These are phyloP conservation scores for Momotus momota DNA, from an alignment of 2,797 vertebrate species.

Conservation along the genomic window DNA sequence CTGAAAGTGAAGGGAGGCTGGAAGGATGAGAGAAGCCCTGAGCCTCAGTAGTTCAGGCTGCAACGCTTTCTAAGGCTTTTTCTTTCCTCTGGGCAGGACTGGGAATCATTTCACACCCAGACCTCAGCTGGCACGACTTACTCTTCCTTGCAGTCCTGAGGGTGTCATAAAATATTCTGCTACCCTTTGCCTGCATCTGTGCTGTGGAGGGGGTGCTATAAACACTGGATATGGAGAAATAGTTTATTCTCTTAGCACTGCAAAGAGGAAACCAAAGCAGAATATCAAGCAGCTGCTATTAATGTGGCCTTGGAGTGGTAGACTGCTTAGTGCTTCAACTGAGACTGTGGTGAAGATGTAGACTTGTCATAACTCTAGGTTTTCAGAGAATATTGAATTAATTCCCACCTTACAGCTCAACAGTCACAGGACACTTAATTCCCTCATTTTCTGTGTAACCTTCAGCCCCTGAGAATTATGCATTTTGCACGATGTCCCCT, in stretches of 20 bases:
- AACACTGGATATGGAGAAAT: not conserved
- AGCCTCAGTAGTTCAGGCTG: not conserved
- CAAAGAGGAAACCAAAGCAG: not conserved
- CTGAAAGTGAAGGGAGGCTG: not conserved
- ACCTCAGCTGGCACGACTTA: not conserved
- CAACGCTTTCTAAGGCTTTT: fast-evolving
- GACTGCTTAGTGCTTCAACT: not conserved
- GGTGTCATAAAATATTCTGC: not conserved
- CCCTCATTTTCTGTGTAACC: not conserved
- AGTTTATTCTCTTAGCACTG: not conserved
- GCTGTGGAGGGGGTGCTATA: not conserved
- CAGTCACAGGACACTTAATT: not conserved
- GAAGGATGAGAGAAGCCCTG: not conserved
- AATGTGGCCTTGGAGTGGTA: too few relatives aligned
- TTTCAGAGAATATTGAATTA: not conserved
- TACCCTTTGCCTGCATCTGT: not conserved
- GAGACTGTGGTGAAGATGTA: not conserved
- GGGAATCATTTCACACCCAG: not conserved
- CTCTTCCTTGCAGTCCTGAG: not conserved
- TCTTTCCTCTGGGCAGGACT: not conserved
- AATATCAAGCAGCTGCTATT: not conserved
- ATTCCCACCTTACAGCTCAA: not conserved
- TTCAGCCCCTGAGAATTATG: not conserved
- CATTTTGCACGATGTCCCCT: not conserved
- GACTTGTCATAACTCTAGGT: not conserved